These are phyloP conservation scores for Equus quagga DNA, from an alignment of 2,113 vertebrate genomes.

Conservation along the genomic window DNA sequence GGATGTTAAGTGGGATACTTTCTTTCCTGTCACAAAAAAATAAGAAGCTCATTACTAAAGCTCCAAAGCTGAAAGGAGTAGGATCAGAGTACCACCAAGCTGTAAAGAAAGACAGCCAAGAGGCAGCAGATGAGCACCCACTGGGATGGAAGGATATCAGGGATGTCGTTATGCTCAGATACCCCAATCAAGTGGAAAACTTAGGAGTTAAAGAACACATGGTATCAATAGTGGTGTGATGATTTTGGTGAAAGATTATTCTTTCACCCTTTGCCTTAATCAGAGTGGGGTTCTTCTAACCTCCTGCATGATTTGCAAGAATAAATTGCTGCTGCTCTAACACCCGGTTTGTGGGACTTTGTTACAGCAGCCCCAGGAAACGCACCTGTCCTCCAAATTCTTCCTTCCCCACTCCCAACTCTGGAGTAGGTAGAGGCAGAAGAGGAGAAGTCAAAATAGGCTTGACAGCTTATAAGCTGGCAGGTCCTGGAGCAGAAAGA, in stretches of 20 bases:
- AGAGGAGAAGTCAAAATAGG: not conserved
- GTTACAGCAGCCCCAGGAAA: not conserved
- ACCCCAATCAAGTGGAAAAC: not conserved
- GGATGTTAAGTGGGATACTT: not conserved
- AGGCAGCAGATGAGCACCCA: accelerated
- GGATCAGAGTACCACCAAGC: not conserved
- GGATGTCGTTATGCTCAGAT: not conserved
- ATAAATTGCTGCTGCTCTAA: not conserved
- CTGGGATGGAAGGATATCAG: not conserved
- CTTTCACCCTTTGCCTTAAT: not conserved
- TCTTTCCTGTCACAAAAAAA: not conserved
- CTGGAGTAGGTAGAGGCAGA: not conserved
- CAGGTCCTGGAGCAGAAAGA: not conserved
- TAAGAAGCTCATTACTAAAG: not conserved
- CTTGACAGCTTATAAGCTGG: not conserved
- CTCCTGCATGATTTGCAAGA: not conserved
- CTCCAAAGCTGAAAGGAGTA: not conserved
- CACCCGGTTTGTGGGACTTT: not conserved
- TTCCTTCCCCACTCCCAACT: not conserved
- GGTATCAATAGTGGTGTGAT: not conserved
- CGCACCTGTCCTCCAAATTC: not conserved
- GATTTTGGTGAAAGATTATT: not conserved
- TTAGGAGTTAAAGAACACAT: not conserved
- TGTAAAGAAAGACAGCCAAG: not conserved
- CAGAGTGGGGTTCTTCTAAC: not conserved